Percentiles rank a stretch among this genome's conserved stretches.
Evolutionary conservation across 2,888 invertebrate species (phyloP).

Genomic region (Cybosia mesomella): DNA sequence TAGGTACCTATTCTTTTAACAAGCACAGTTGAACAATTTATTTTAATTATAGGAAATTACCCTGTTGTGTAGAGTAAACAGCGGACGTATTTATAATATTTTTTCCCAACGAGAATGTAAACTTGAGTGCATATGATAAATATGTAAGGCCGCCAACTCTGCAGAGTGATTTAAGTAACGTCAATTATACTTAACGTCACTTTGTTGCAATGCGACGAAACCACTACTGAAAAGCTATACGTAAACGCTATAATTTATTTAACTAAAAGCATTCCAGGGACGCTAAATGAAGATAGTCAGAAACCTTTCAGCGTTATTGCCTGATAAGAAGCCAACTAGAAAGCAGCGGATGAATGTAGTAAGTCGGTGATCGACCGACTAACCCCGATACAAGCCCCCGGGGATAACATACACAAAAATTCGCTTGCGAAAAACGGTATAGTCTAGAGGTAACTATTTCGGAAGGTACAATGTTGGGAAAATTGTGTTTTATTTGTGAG

Average conservation of each 20-base stretch:
- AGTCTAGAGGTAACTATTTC: constrained; percentile 64
- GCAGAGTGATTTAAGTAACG: constrained; percentile 9
- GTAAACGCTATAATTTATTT: constrained; percentile 20
- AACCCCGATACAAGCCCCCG: constrained; percentile 54
- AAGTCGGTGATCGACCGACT: constrained; percentile 55
- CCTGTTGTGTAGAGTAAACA: too few species aligned
- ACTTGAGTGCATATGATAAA: not conserved
- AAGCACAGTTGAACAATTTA: too few species aligned
- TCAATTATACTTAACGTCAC: constrained; percentile 18
- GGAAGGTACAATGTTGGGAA: constrained; percentile 64
- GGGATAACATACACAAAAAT: constrained; percentile 37
- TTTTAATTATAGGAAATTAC: too few species aligned
- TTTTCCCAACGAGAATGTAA: not conserved
- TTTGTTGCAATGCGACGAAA: constrained; percentile 12
- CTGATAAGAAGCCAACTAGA: constrained; percentile 28
- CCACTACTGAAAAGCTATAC: constrained; percentile 4
- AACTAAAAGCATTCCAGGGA: constrained; percentile 27
- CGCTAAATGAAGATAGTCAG: constrained; percentile 41
- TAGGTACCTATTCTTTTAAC: too few species aligned
- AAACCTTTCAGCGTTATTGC: constrained; percentile 40
- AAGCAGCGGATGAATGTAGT: not conserved
- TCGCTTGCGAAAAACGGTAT: constrained; percentile 54
- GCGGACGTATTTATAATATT: too few species aligned
- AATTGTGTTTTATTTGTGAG: constrained; percentile 67
- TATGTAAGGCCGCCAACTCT: not conserved